Conservation (phyloP, 2,888 invertebrate species). For the Branchinecta sandiegonensis region DNA sequence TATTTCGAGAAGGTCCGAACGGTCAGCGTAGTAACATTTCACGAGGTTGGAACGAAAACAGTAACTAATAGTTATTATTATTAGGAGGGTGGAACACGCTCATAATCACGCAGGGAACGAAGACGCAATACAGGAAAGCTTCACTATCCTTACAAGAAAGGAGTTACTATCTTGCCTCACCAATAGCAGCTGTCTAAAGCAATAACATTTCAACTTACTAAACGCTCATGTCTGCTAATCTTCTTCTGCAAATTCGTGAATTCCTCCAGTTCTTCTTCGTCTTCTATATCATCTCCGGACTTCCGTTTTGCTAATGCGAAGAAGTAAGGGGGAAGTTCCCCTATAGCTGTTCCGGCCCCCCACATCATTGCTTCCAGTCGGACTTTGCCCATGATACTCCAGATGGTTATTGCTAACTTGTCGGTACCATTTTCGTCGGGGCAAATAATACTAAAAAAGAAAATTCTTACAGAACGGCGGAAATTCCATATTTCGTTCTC, state of each 20-base stretch:
- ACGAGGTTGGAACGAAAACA: no score
- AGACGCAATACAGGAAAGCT: no score
- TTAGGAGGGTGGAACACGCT: no score
- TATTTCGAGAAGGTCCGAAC: no score
- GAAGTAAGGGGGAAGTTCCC: slow-evolving; percentile 97
- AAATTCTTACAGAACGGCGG: no score
- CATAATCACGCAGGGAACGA: no score
- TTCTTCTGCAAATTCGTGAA: slow-evolving; percentile 53
- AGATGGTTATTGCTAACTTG: slow-evolving; percentile 50
- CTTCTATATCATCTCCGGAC: slow-evolving; percentile 41
- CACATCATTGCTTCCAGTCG: slow-evolving; percentile 93
- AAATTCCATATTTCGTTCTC: no score
- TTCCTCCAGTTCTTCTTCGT: slow-evolving; percentile 55
- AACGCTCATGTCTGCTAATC: slow-evolving; percentile 21
- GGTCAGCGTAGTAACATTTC: no score
- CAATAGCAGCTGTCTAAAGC: no score
- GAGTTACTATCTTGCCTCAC: no score
- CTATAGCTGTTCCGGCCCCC: slow-evolving; percentile 95
- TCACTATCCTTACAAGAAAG: no score
- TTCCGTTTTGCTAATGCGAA: slow-evolving; percentile 90
- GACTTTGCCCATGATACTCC: slow-evolving; percentile 55
- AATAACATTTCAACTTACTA: not conserved
- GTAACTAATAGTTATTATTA: no score
- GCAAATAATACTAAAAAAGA: slow-evolving; percentile 64
- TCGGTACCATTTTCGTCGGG: slow-evolving; percentile 48